These are phyloP conservation scores for Chloroceryle aenea DNA, from an alignment of 2,113 vertebrate species.

Conservation along the genomic window DNA sequence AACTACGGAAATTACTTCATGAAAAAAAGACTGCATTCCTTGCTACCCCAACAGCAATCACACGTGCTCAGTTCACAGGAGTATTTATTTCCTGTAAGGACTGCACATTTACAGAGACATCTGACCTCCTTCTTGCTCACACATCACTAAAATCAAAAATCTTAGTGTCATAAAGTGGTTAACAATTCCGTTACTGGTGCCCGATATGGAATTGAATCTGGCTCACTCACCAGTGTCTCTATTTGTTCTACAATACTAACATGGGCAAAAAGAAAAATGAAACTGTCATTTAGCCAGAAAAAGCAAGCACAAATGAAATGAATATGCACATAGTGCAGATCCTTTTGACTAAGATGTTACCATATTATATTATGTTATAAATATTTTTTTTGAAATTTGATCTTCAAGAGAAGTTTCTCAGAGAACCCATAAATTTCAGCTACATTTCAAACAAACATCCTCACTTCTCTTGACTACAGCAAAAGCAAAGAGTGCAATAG, in stretches of 20 bases:
- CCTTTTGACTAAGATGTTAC: background rate
- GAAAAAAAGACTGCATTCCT: background rate
- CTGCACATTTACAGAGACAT: slow-evolving; percentile 11
- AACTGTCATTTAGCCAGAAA: background rate
- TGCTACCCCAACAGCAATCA: background rate
- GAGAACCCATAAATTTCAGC: background rate
- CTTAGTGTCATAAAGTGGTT: slow-evolving; percentile 17
- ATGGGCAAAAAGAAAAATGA: background rate
- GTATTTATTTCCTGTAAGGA: slow-evolving; percentile 32
- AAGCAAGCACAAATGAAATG: background rate
- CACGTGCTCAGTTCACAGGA: background rate
- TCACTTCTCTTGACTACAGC: background rate
- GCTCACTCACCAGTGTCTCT: slow-evolving; percentile 6
- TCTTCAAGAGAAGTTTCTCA: background rate
- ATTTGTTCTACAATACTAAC: background rate
- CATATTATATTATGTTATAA: too few relatives aligned
- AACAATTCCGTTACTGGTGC: background rate
- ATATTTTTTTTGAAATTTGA: background rate
- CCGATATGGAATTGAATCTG: background rate
- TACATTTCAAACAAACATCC: background rate
- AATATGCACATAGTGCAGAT: background rate
- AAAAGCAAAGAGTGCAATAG: background rate
- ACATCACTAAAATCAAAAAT: slow-evolving; percentile 51
- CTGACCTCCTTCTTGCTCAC: background rate
- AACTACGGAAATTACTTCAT: background rate